Percentiles rank a stretch among this genome's conserved stretches.
Evolutionary conservation across 2,888 invertebrate genomes (phyloP).

Genomic region (Megastigmus dorsalis): DNA sequence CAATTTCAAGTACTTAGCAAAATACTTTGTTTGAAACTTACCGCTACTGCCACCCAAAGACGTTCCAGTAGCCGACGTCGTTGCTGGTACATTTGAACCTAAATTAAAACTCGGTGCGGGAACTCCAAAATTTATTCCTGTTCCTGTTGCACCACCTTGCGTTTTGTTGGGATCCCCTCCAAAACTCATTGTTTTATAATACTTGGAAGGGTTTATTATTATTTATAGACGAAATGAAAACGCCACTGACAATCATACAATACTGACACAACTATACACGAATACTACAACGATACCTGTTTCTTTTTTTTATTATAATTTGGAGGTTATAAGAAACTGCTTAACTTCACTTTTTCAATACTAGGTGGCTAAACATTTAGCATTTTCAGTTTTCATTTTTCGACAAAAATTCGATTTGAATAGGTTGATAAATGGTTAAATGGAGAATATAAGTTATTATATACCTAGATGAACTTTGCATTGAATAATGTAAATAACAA

Average conservation of each 20-base stretch:
- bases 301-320: too few relatives aligned
- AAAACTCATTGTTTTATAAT: constrained; percentile 64
- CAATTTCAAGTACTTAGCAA: not conserved
- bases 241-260: too few relatives aligned
- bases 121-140: constrained; percentile 31
- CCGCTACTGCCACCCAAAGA: constrained; percentile 38
- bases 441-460: too few relatives aligned
- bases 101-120: constrained; percentile 57
- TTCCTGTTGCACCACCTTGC: constrained; percentile 49
- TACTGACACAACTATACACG: not conserved
- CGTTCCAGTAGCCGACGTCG: constrained; percentile 41
- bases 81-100: constrained; percentile 48
- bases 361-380: constrained; percentile 39
- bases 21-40: constrained; percentile 2
- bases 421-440: not conserved
- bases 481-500: too few relatives aligned
- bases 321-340: too few relatives aligned
- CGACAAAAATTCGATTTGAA: not conserved
- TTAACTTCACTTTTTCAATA: constrained; percentile 2
- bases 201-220: not conserved
- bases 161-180: constrained; percentile 56
- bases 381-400: too few relatives aligned
- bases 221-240: not conserved
- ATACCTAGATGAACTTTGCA: too few relatives aligned
- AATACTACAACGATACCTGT: not conserved